Evolutionary conservation across 2,113 vertebrate genomes (phyloP).

Genomic region (Bothrops jararaca): DNA sequence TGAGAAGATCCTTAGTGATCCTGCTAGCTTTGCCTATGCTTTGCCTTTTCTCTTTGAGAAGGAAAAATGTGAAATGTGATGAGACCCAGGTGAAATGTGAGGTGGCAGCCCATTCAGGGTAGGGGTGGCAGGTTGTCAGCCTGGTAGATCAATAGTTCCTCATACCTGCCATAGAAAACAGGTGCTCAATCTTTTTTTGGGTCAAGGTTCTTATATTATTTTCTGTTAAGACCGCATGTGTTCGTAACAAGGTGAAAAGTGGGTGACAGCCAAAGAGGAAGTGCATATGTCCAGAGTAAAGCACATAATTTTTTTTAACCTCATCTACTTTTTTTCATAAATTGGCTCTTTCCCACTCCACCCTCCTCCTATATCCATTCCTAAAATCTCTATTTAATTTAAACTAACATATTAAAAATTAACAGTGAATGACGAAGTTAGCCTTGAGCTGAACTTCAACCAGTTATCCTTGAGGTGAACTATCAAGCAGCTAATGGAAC

Average conservation of each 20-base stretch:
- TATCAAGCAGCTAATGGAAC: not conserved
- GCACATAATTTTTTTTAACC: not conserved
- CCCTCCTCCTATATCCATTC: not conserved
- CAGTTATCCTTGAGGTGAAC: not conserved
- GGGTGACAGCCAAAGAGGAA: not conserved
- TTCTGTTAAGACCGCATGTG: not conserved
- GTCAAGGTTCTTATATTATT: not conserved
- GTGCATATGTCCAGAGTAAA: not conserved
- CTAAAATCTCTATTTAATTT: not conserved
- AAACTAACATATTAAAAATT: not conserved
- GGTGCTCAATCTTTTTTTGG: not conserved
- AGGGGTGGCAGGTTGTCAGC: not conserved
- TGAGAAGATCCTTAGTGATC: not conserved
- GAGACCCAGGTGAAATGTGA: not conserved
- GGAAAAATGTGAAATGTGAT: not conserved
- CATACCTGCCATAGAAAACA: not conserved
- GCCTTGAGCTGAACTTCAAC: not conserved
- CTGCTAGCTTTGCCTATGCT: not conserved
- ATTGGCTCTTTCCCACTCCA: not conserved
- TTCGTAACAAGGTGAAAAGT: not conserved
- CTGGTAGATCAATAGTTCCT: not conserved
- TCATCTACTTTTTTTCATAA: not conserved
- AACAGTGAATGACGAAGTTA: not conserved
- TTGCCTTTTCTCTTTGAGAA: not conserved
- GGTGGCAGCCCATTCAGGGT: not conserved